Evolutionary conservation across 2,113 vertebrate species (phyloP), one percentile per base, ranked within the genome.

Genomic region (Bubo blakistoni): DNA sequence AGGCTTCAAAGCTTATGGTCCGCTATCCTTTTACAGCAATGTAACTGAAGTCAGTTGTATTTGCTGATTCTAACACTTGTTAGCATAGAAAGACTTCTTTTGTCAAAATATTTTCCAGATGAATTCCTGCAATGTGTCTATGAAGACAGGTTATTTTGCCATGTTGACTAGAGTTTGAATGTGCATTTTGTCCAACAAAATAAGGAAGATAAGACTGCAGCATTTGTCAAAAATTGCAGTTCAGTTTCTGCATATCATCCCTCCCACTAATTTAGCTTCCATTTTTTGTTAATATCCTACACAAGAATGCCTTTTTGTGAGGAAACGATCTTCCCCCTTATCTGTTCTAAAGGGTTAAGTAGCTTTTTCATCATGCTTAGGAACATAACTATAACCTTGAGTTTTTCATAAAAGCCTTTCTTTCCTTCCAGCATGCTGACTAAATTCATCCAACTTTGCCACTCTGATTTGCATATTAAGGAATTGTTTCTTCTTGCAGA

Each of bases 391-490:
- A 18, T 69, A 94, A 81, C 81, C 94, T 77, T 90, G 57, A 94
- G 16, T 73, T 71, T 95, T 93, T 89, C 77, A 79, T 95, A 51
- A 93, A 92, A 94, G 91, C 38, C 38, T 91, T 91, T 77, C 38
- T 73, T 86, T 94, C 78, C 74, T 96, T 91, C 81, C 93, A 96
- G 46, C 62, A 55, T 24, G 40, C 70, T 94, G 72, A 63, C 86
- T 87, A 81, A 89, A 89, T 62, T 85, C 29, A 94, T 70, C 77
- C 85, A 92, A 91, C 81, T 86, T 92, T 80, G 65, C 69, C 2
- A 5, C 52, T 90, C 77, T 72, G 51, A 93, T 97, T 95, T 96
- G 86, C 92, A 94, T 95, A 90, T 91, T 96, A 97, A 97, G 96
- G 61, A 93, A 85, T 88, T 51, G 62, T 71, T 96, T 95, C 83